phyloP scores from a whole-genome alignment of 1,140 invertebrate species.

The Acromyrmex echinatior region DNA sequence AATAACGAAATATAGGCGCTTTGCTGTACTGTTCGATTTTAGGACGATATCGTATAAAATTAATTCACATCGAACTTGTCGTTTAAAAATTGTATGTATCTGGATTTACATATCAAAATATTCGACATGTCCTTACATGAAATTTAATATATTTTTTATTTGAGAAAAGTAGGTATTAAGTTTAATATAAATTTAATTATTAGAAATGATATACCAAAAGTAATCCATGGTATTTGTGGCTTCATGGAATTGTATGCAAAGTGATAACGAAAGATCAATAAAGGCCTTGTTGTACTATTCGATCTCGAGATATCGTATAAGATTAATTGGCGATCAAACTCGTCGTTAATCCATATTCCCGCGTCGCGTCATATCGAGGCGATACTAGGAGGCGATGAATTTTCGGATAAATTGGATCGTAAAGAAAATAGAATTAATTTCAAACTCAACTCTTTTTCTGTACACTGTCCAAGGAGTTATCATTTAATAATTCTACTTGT shows the following conservation, averaged over 20 bases:
- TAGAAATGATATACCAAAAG: background rate
- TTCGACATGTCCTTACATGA: background rate
- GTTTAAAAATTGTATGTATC: background rate
- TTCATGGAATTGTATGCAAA: background rate
- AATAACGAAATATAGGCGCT: background rate
- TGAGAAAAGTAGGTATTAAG: too few species aligned
- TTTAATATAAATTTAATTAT: background rate
- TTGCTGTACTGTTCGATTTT: background rate
- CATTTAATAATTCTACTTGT: background rate
- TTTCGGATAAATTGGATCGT: background rate
- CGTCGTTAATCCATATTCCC: slow-evolving; percentile 4
- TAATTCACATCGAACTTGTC: background rate
- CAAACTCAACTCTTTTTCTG: background rate
- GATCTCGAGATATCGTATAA: background rate
- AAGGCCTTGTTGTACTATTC: background rate
- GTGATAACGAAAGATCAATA: slow-evolving; percentile 25
- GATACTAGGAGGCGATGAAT: background rate
- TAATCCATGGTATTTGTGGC: background rate
- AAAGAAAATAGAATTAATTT: background rate
- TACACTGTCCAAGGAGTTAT: background rate
- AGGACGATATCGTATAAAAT: background rate
- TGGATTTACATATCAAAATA: background rate
- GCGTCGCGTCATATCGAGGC: background rate
- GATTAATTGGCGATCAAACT: slow-evolving; percentile 18
- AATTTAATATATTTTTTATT: background rate